A percentile compares a stretch with the other conserved stretches of the same genome.
Conservation (phyloP, 2,113 vertebrate species). For the Parus major region DNA sequence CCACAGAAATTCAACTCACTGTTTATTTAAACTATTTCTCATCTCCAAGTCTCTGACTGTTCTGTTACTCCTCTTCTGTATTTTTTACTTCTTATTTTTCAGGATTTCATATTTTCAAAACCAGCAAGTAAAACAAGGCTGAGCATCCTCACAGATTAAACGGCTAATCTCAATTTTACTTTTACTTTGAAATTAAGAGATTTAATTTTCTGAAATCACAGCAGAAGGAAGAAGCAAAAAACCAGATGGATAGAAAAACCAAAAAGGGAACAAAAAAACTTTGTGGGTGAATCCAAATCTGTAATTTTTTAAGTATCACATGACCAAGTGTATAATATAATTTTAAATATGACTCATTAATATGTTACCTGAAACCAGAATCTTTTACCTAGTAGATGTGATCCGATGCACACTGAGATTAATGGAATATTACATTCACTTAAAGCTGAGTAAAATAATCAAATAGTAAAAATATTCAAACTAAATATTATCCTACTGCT, state of each 20-base stretch:
- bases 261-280: not conserved
- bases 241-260: not conserved
- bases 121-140: not conserved
- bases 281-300: conserved; percentile 42
- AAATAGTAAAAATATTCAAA: not conserved
- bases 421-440: not conserved
- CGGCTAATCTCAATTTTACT: not conserved
- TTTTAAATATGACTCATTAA: not conserved
- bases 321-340: not conserved
- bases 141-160: not conserved
- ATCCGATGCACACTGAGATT: not conserved
- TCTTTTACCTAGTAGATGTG: not conserved
- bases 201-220: not conserved
- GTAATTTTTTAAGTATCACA: not conserved
- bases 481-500: not conserved
- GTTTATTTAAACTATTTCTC: not conserved
- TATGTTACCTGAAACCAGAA: not conserved
- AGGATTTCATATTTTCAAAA: not conserved
- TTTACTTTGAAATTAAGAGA: not conserved
- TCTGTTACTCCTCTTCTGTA: not conserved
- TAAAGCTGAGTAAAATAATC: not conserved
- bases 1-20: not conserved
- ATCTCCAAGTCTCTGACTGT: not conserved
- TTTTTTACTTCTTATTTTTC: not conserved
- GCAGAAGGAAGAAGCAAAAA: conserved; percentile 4